phyloP scores from a whole-genome alignment of 1,140 invertebrate genomes.

The Drosophila repletoides region DNA sequence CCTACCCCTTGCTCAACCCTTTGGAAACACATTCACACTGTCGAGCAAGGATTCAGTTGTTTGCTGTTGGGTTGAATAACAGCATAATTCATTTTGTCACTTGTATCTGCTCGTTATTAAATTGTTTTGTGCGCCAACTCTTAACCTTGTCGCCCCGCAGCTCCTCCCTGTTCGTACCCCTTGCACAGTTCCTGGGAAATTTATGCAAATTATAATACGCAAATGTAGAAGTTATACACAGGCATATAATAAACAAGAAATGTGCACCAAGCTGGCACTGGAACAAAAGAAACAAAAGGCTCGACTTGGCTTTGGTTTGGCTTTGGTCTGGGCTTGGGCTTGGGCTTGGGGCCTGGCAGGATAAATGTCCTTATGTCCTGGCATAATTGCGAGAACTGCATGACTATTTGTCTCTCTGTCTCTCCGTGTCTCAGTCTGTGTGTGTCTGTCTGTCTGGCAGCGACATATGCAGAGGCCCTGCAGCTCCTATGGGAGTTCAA shows the following conservation, averaged over 20 bases:
- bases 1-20: neutral
- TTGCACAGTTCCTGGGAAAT: slow-evolving; percentile 43
- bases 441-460: slow-evolving; percentile 3
- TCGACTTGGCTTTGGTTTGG: slow-evolving; percentile 1
- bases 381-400: slow-evolving; percentile 61
- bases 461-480: slow-evolving; percentile 34
- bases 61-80: slow-evolving; percentile 49
- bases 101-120: slow-evolving; percentile 76
- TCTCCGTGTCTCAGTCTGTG: slow-evolving; percentile 1
- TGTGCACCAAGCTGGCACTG: slow-evolving; percentile 39
- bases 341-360: neutral
- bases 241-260: slow-evolving; percentile 73
- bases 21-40: slow-evolving; percentile 11
- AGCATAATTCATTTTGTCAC: slow-evolving; percentile 79
- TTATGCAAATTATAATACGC: slow-evolving; percentile 79
- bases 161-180: neutral
- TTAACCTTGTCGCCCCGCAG: slow-evolving; percentile 27
- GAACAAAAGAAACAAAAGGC: slow-evolving; percentile 49
- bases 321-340: neutral
- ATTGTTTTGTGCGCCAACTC: slow-evolving; percentile 66
- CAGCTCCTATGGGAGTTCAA: slow-evolving; percentile 14
- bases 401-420: slow-evolving; percentile 21
- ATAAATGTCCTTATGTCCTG: slow-evolving; percentile 39
- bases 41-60: too few species aligned
- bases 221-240: slow-evolving; percentile 71